phyloP scores from a whole-genome alignment of 1,140 invertebrate genomes.

The Thaumatotibia leucotreta region DNA sequence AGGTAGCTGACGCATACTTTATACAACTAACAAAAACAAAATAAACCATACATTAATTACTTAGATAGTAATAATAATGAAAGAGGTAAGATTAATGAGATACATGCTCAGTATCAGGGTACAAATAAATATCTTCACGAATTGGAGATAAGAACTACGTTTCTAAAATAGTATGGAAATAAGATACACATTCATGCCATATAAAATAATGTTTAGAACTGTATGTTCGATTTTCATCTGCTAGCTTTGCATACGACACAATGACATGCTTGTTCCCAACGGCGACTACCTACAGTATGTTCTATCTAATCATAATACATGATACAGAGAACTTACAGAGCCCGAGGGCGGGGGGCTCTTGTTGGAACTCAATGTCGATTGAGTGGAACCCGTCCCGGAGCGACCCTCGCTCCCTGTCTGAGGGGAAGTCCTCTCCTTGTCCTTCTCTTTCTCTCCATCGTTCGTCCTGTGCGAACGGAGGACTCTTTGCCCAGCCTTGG shows the following conservation, averaged over 20 bases:
- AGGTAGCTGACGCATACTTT: neutral
- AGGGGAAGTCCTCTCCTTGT: constrained; percentile 63
- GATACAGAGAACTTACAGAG: constrained; percentile 50
- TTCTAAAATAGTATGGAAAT: constrained; percentile 14
- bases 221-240: neutral
- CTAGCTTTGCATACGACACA: constrained; percentile 1
- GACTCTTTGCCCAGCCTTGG: constrained; percentile 69
- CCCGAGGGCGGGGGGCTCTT: constrained; percentile 53
- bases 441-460: constrained; percentile 61
- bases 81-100: neutral
- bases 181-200: constrained; percentile 13
- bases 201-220: neutral
- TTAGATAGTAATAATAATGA: neutral
- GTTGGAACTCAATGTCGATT: constrained; percentile 53
- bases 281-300: constrained; percentile 2
- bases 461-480: constrained; percentile 72
- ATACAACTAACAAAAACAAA: constrained; percentile 1
- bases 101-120: neutral
- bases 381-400: constrained; percentile 40
- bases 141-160: neutral
- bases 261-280: neutral
- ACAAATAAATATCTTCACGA: neutral
- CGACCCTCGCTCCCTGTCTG: constrained; percentile 46
- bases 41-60: neutral
- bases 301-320: constrained; percentile 11